Percentiles rank a stretch among this genome's conserved stretches.
Evolutionary conservation across 2,797 vertebrate genomes (phyloP).

Genomic region (Acridotheres tristis): DNA sequence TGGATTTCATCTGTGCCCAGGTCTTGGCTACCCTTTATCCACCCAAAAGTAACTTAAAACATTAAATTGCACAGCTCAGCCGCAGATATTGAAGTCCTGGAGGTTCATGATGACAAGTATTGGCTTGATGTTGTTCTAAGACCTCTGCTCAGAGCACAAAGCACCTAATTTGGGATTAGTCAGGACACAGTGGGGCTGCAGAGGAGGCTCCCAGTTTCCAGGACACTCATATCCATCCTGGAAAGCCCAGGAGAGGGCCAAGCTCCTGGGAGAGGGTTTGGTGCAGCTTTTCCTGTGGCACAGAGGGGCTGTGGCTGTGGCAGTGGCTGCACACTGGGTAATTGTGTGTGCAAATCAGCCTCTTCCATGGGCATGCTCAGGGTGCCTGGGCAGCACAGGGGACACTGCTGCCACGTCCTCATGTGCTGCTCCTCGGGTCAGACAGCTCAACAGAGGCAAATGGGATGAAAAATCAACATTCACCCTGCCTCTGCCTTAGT

Average conservation of each 20-base stretch:
- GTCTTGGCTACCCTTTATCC: neutral
- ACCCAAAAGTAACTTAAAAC: neutral
- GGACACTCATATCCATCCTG: neutral
- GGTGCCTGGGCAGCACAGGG: neutral
- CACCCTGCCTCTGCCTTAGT: neutral
- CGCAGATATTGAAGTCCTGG: neutral
- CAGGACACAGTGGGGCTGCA: accelerated
- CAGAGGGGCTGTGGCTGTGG: neutral
- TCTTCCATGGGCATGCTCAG: neutral
- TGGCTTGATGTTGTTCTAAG: neutral
- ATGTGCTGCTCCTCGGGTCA: neutral
- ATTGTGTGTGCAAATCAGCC: neutral
- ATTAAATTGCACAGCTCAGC: neutral
- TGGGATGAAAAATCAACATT: neutral
- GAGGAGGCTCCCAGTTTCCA: neutral
- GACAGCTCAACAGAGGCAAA: neutral
- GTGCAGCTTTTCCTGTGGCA: neutral
- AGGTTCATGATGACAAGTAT: accelerated
- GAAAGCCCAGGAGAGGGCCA: neutral
- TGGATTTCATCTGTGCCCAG: neutral
- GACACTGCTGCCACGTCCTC: neutral
- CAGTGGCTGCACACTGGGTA: conserved; percentile 41
- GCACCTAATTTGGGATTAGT: neutral
- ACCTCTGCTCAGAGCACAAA: neutral
- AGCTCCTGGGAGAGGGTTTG: neutral